Evolutionary conservation across 2,797 vertebrate species (phyloP), one percentile per base, ranked within the genome.

Genomic region (Danio albolineatus): DNA sequence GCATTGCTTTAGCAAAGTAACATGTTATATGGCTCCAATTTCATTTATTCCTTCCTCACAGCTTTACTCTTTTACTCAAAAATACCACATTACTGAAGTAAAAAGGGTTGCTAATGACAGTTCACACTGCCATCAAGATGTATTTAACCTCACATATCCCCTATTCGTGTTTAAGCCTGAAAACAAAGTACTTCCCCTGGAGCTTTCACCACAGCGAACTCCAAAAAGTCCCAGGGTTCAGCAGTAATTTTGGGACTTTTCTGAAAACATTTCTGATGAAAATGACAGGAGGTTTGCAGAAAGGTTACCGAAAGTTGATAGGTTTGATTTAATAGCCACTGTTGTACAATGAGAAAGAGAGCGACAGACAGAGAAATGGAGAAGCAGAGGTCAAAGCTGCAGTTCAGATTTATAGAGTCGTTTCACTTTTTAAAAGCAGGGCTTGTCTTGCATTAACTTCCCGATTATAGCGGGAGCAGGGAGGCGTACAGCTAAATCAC

Each of bases 361-460:
- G 83, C 82, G 82, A 84, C 38, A 70, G 71, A 76, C 51, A 66
- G 28, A 67, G 56, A 83, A 46, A 81, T 62, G 81, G 80, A 86
- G 85, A 84, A 81, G 83, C 81, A 61, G 78, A 86, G 83, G 88
- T 90, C 89, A 88, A 88, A 81, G 85, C 86, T 79, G 86, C 44
- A 41, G 78, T 79, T 73, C 83, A 86, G 86, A 92, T 92, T 93
- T 91, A 92, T 91, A 66, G 86, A 82, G 81, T 80, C 80, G 78
- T 88, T 90, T 89, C 78, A 86, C 86, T 89, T 92, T 93, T 93
- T 91, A 91, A 94, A 92, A 92, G 90, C 87, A 81, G 78, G 84
- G 85, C 61, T 88, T 72, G 79, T 88, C 89, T 91, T 90, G 85
- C 91, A 92, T 93, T 92, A 92, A 87, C 89, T 89, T 72, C 76